Conservation (phyloP, 2,888 invertebrate genomes). For the Tiliacea citrago region DNA sequence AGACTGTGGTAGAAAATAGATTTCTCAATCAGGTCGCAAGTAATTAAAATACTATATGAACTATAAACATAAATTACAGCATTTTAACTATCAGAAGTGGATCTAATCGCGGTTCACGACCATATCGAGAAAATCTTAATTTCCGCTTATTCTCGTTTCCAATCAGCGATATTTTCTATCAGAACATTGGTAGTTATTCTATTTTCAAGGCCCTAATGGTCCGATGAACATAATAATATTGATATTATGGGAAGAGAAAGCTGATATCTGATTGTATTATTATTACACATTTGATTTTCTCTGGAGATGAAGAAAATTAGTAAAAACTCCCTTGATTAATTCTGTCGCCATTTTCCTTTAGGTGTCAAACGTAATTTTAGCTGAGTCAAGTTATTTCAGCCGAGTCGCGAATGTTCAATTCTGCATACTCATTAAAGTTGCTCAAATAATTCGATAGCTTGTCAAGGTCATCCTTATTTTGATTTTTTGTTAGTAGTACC, state of each 20-base stretch:
- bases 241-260: conserved; percentile 2
- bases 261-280: not conserved
- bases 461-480: conserved; percentile 14
- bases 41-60: conserved; percentile 11
- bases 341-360: not conserved
- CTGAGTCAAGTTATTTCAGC: not conserved
- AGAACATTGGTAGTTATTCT: conserved; percentile 11
- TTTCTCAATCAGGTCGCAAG: not conserved
- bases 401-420: not conserved
- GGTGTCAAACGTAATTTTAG: not conserved
- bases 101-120: conserved; percentile 20
- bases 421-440: not conserved
- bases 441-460: not conserved
- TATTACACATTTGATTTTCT: not conserved
- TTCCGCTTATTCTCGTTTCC: conserved; percentile 10
- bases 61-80: conserved; percentile 18
- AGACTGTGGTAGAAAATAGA: not conserved
- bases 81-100: not conserved
- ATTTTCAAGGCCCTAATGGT: not conserved
- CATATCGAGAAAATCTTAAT: conserved; percentile 33
- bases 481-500: too few relatives aligned
- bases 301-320: not conserved
- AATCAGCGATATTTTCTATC: conserved; percentile 28
- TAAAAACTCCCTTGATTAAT: not conserved
- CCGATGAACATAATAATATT: not conserved